Evolutionary conservation across 2,888 invertebrate genomes (phyloP), one percentile per base, ranked within the genome.

Genomic region (Orchestes rusci): DNA sequence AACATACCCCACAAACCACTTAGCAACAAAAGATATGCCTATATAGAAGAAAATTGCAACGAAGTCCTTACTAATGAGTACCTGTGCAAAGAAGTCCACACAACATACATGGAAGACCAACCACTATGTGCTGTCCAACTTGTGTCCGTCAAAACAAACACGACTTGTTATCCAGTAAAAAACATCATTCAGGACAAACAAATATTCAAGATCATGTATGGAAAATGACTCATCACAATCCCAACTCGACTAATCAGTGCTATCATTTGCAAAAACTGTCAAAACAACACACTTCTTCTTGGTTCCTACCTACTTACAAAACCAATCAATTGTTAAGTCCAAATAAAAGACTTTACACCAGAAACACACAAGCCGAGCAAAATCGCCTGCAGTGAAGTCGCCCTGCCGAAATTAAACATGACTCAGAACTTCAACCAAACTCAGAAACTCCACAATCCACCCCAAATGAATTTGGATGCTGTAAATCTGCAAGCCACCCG

Each of bases 161-260:
- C 36, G 7, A 7, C n/a, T 10, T 36, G 20, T 36, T 7, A 36
- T 20, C 36, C 36, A 13, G 18, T 36, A 20, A 23, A 20, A 34
- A 20, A 20, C 4, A 5, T 20, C 18, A 4, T 36, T 12, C 36
- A 36, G 8, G 3, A 36, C 20, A 23, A 10, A 18, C 8, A 36
- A 12, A 5, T 12, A 4, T 8, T 10, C 7, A 12, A 23, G 20
- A 20, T 20, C 18, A 36, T 36, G 20, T n/a, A 7, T 36, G n/a
- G 3, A n/a, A n/a, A n/a, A n/a, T n/a, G n/a, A n/a, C n/a, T n/a
- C n/a, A n/a, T n/a, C n/a, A n/a, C n/a, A n/a, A n/a, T n/a, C n/a
- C n/a, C n/a, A n/a, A n/a, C n/a, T n/a, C n/a, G n/a, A n/a, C n/a
- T n/a, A n/a, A n/a, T n/a, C n/a, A n/a, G n/a, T n/a, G n/a, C n/a